Base-by-base conservation (phyloP, 2,113 vertebrate genomes). In the Elgaria multicarinata region DNA sequence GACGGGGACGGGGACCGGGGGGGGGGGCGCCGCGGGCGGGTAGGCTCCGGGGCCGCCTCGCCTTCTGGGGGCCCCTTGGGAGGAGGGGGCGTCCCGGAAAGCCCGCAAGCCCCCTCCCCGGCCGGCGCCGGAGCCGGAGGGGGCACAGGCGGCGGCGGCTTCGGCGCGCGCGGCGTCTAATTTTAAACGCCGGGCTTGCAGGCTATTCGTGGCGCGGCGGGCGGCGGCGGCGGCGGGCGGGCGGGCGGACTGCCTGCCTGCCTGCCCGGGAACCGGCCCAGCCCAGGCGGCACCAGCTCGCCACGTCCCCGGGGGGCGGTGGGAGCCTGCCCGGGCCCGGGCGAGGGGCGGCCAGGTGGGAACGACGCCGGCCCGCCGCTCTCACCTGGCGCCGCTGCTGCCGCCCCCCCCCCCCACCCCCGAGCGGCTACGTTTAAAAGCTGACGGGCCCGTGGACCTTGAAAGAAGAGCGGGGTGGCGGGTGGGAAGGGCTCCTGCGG, bases 151-250 rank as follows among this genome's bases (percentile, higher is more conserved):
- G 74, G 42, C 8, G 13, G 14, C 6, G 71, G 71, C n/a, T 13
- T 42, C 75, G 9, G 20, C 75, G 7, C 7, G 33, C 71, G 0
- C 22, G 82, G 26, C 82, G 82, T 44, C 82, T 84, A 84, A 84
- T 84, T 84, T 84, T 84, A 84, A 66, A 33, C 39, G 62, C 1
- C 14, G 62, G 55, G 39, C 79, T 79, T 10, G 9, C n/a, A 64
- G 80, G 62, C 82, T 84, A 84, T 84, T 84, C 62, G 22, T 67
- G 82, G 82, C 82, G 64, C 64, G 82, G 82, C 62, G 46, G 81
- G 81, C 81, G 64, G 42, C 82, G 82, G 64, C 82, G 39, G 58
- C n/a, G n/a, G n/a, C n/a, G n/a, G n/a, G n/a, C n/a, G n/a, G n/a
- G n/a, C n/a, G n/a, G 82, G 62, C 82, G 39, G 58, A 64, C 64